Base-by-base conservation (phyloP, 2,888 invertebrate genomes). In the Criorhina ranunculi region DNA sequence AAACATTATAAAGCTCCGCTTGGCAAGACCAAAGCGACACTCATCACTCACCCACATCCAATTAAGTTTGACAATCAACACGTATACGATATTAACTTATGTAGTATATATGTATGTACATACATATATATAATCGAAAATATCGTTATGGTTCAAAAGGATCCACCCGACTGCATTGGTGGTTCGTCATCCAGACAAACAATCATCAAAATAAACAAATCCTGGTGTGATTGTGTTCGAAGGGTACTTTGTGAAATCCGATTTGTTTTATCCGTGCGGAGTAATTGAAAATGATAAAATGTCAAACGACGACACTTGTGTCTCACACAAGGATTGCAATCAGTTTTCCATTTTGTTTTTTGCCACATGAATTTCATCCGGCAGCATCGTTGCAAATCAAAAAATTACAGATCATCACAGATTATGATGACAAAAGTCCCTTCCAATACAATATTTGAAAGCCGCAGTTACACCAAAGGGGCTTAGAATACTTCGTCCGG, bases 191-290 rank as follows among this genome's bases (percentile, higher is more conserved):
- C 55, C 75, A 66, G 44, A 46, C 57, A 75, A 46, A 55, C 64
- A 75, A 66, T 46, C 64, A 66, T 75, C 75, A 46, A 66, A 75
- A 57, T 66, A 64, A 75, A 66, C 64, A 46, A 66, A 75, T 46
- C 35, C 35, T 29, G 46, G 37, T 37, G 55, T 44, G 44, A 29
- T 55, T 33, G 55, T 12, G 8, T 40, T 9, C 49, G n/a, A n/a
- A 59, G 46, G 60, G 33, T 51, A 9, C 72, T 17, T 37, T 31
- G 40, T 46, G 4, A 57, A 66, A 55, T 66, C 46, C 31, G 44
- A 64, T 66, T 75, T 75, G 44, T 37, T 31, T 44, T 35, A 46
- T 46, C 44, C 31, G 8, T 5, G 42, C 5, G 8, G 64, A 42
- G 64, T 55, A 73, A 59, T 73, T 72, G 60, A 62, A 64, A 62